Base-by-base conservation (phyloP, 2,888 invertebrate genomes). In the Epinotia nisella region DNA sequence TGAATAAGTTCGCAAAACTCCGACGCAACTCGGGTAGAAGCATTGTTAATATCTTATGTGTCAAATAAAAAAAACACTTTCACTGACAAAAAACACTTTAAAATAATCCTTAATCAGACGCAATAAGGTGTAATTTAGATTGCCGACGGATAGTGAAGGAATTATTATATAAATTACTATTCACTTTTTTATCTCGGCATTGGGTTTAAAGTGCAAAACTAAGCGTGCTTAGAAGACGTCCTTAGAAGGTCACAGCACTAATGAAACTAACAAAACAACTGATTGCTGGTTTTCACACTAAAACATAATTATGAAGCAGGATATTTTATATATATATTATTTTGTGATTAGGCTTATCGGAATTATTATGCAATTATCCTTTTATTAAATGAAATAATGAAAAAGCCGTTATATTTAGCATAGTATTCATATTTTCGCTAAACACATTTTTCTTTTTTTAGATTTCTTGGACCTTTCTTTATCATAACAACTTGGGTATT, bases 121-220 rank as follows among this genome's bases (percentile, higher is more conserved):
- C 17, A 55, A 61, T 41, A 55, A 58, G 29, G 49, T 58, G 11
- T 19, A 56, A 19, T 55, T 55, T 61, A 29, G 10, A 10, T 7
- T 15, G 21, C 13, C 3, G 21, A n/a, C 49, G 2, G 24, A 39
- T 49, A 59, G 29, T 51, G 29, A 24, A 39, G 41, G 45, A 29
- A n/a, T 21, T 51, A 19, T 29, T 17, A 35, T 7, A 39, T 55
- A 41, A 60, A 66, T 65, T 56, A 10, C 5, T 39, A 19, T 59
- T 58, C 39, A 64, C n/a, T 55, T 35, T 49, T 65, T 65, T 41
- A 58, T 51, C 49, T 49, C 39, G 17, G 15, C 9, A 17, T 24
- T 41, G n/a, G 60, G 72, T 68, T 24, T 56, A 72, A 71, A 71
- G 71, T 71, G n/a, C 72, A 68, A 15, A 41, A 51, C 19, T 55